Evolutionary conservation across 2,888 invertebrate genomes (phyloP).

Genomic region (Plagodis pulveraria): DNA sequence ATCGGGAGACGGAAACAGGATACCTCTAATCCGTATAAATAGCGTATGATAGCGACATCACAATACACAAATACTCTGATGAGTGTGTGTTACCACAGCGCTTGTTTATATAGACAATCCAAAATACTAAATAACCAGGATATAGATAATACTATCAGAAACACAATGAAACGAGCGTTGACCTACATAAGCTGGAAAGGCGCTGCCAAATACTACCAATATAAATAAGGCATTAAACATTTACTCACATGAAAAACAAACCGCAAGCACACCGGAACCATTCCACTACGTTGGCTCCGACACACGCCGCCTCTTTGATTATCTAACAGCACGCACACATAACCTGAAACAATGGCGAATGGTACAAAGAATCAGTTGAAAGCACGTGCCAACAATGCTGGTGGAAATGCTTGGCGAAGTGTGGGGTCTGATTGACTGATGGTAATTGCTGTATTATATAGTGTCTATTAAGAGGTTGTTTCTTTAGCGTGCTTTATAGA

Average conservation of each 20-base stretch:
- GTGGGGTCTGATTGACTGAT: slow-evolving; percentile 6
- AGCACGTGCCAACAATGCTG: slow-evolving; percentile 22
- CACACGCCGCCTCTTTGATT: slow-evolving; percentile 57
- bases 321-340: slow-evolving; percentile 75
- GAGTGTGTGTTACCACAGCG: too few relatives aligned
- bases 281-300: slow-evolving; percentile 74
- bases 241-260: slow-evolving; percentile 76
- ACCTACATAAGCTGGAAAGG: slow-evolving; percentile 8
- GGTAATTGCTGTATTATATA: neutral
- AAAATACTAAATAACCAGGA: too few relatives aligned
- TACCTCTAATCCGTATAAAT: too few relatives aligned
- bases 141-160: neutral
- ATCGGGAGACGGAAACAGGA: too few relatives aligned
- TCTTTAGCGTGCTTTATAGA: too few relatives aligned
- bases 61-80: too few relatives aligned
- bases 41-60: too few relatives aligned
- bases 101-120: too few relatives aligned
- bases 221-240: slow-evolving; percentile 18
- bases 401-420: slow-evolving; percentile 9
- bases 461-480: neutral
- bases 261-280: slow-evolving; percentile 77
- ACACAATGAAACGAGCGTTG: neutral
- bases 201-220: slow-evolving; percentile 1
- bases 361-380: slow-evolving; percentile 34
- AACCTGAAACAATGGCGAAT: slow-evolving; percentile 74